Evolutionary conservation across 2,888 invertebrate genomes (phyloP).

Genomic region (Drosophila eohydei): DNA sequence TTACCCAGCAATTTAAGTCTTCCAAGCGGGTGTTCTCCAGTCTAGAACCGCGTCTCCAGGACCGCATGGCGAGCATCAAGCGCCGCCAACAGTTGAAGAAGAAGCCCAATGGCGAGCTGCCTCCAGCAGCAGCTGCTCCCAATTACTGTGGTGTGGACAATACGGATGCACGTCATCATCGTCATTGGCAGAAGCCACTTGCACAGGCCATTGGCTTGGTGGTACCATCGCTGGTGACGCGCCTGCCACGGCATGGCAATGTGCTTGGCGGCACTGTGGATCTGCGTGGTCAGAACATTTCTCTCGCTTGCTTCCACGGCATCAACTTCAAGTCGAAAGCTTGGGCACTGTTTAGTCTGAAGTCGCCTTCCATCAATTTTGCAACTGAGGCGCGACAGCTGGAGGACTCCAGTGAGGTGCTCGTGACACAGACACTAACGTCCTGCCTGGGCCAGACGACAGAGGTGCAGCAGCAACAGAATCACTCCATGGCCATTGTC

Average conservation of each 20-base stretch:
- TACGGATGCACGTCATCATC: constrained; percentile 91
- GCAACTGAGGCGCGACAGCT: constrained; percentile 96
- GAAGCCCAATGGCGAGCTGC: constrained; percentile 79
- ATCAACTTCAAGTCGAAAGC: constrained; percentile 98
- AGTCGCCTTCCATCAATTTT: constrained; percentile 96
- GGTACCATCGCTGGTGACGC: constrained; percentile 89
- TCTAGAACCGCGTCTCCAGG: constrained; percentile 86
- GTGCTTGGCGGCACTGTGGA: constrained; percentile 95
- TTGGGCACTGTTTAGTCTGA: constrained; percentile 97
- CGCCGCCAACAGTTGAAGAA: constrained; percentile 84
- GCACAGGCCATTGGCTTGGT: constrained; percentile 92
- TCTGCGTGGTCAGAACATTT: constrained; percentile 94
- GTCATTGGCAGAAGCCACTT: constrained; percentile 97
- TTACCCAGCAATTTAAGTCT: constrained; percentile 98
- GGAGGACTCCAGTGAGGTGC: constrained; percentile 90
- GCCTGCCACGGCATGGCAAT: constrained; percentile 90
- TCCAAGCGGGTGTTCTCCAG: constrained; percentile 96
- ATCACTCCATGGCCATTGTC: constrained; percentile 97
- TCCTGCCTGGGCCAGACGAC: constrained; percentile 93
- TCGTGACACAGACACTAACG: constrained; percentile 95
- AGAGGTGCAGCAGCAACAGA: constrained; percentile 87
- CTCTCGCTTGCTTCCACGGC: constrained; percentile 98
- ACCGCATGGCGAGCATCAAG: constrained; percentile 83
- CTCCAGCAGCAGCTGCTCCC: constrained; percentile 25
- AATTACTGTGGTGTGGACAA: constrained; percentile 79